Conservation (phyloP, 1,140 invertebrate species). For the Solen grandis region DNA sequence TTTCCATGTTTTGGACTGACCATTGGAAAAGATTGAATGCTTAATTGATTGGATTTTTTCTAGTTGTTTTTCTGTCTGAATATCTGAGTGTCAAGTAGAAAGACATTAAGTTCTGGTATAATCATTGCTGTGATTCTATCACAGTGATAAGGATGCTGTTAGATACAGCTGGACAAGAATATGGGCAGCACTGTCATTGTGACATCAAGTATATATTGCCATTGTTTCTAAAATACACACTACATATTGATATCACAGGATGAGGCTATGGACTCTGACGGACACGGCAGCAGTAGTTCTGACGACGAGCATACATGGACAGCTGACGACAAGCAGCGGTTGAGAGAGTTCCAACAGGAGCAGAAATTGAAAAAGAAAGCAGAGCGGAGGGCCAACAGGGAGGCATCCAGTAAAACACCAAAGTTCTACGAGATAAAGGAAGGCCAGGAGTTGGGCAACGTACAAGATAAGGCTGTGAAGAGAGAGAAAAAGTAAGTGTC, state of each 20-base stretch:
- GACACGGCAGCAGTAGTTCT: constrained; percentile 82
- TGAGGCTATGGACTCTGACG: constrained; percentile 42
- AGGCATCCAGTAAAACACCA: constrained; percentile 74
- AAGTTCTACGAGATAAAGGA: constrained; percentile 86
- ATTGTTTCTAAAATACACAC: too few species aligned
- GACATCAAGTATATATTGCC: too few species aligned
- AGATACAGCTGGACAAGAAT: too few species aligned
- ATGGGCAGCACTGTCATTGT: too few species aligned
- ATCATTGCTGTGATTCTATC: too few species aligned
- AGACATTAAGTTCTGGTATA: too few species aligned
- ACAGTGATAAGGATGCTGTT: too few species aligned
- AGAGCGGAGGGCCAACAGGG: constrained; percentile 11
- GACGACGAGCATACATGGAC: constrained; percentile 90
- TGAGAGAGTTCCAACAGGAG: constrained; percentile 82
- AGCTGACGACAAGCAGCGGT: constrained; percentile 90
- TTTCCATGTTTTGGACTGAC: too few species aligned
- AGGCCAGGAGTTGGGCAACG: constrained; percentile 84
- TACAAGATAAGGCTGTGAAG: constrained; percentile 81
- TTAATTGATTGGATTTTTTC: too few species aligned
- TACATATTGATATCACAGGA: constrained; percentile 36
- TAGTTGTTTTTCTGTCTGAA: too few species aligned
- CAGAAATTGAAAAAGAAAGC: constrained; percentile 63
- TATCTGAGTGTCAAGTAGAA: too few species aligned
- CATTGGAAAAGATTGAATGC: too few species aligned
- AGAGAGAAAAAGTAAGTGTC: constrained; percentile 76